Evolutionary conservation across 2,797 vertebrate genomes (phyloP).

Genomic region (Dromococcyx pavoninus): DNA sequence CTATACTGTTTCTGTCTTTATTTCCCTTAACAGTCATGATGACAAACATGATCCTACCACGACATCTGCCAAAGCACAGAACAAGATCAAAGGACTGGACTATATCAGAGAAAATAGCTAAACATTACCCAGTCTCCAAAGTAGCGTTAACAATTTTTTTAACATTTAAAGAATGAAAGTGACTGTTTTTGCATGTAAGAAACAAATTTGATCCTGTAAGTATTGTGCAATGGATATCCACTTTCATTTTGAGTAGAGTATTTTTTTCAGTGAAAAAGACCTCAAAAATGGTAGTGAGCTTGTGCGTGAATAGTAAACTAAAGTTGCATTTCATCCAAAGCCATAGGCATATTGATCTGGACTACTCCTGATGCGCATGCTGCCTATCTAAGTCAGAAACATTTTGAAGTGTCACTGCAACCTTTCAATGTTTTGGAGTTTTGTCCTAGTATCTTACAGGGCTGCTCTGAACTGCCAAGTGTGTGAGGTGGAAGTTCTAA

Average conservation of each 20-base stretch:
- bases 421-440: neutral
- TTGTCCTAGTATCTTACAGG: neutral
- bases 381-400: neutral
- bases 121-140: neutral
- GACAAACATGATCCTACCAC: neutral
- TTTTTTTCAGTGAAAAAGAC: neutral
- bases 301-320: neutral
- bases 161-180: neutral
- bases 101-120: neutral
- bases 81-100: fast-evolving
- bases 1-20: neutral
- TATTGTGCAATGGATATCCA: neutral
- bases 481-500: neutral
- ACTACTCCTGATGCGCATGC: neutral
- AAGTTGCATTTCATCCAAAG: neutral
- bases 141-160: neutral
- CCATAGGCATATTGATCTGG: neutral
- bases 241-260: neutral
- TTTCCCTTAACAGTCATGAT: slow-evolving; percentile 4
- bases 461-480: neutral
- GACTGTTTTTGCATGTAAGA: neutral
- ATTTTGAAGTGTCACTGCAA: neutral
- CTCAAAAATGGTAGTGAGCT: neutral
- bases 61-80: neutral
- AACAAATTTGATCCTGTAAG: neutral